phyloP scores from a whole-genome alignment of 2,888 invertebrate genomes.

The Steromphala cineraria region DNA sequence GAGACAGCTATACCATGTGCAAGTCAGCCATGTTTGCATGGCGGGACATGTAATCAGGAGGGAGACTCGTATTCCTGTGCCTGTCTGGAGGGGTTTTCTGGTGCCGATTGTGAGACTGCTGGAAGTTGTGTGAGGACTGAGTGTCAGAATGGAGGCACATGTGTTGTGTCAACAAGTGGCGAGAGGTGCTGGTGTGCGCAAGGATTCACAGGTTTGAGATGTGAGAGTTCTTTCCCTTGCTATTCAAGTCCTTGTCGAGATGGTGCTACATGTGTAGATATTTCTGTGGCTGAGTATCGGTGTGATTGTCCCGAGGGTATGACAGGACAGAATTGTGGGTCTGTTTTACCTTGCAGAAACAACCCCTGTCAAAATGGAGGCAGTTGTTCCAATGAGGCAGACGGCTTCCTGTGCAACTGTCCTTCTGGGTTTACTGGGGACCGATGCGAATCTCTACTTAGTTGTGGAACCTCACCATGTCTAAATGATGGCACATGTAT shows the following conservation, averaged over 20 bases:
- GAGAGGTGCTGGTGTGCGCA: conserved; percentile 35
- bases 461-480: conserved; percentile 51
- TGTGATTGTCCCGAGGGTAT: conserved; percentile 37
- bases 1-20: conserved; percentile 47
- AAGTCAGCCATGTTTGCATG: conserved; percentile 60
- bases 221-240: conserved; percentile 45
- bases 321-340: conserved; percentile 37
- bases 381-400: conserved; percentile 42
- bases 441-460: conserved; percentile 38
- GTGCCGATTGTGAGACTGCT: conserved; percentile 29
- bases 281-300: conserved; percentile 26
- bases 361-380: conserved; percentile 61
- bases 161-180: conserved; percentile 8
- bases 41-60: conserved; percentile 45
- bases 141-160: conserved; percentile 31
- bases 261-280: conserved; percentile 44
- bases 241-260: conserved; percentile 50
- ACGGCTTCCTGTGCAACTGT: conserved; percentile 52
- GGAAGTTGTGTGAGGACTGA: neutral
- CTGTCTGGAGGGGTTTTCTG: conserved; percentile 31
- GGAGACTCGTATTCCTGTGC: conserved; percentile 31
- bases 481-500: conserved; percentile 46
- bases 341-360: conserved; percentile 32
- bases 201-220: conserved; percentile 36
- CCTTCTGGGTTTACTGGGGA: conserved; percentile 47